phyloP scores from a whole-genome alignment of 2,797 vertebrate genomes.

The Molothrus ater region DNA sequence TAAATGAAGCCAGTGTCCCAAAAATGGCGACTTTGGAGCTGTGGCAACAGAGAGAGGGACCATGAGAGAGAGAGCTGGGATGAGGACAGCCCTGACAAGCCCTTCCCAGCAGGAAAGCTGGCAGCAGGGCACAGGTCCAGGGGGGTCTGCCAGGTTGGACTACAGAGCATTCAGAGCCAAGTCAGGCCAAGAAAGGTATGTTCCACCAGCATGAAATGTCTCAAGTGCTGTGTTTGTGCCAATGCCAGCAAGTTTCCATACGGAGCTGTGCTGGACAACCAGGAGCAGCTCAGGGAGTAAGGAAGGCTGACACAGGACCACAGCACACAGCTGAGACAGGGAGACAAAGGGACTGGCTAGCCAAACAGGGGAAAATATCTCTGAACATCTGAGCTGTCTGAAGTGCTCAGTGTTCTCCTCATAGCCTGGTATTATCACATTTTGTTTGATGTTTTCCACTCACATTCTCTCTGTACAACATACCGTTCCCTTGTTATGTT shows the following conservation, averaged over 20 bases:
- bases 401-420: background rate
- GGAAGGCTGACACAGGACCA: background rate
- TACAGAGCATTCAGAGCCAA: background rate
- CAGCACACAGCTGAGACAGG: background rate
- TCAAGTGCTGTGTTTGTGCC: background rate
- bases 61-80: background rate
- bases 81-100: background rate
- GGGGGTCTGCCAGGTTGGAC: background rate
- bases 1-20: background rate
- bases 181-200: background rate
- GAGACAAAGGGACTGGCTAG: background rate
- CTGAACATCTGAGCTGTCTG: background rate
- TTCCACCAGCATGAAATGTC: background rate
- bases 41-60: background rate
- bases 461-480: background rate
- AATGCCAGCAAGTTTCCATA: background rate
- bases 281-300: background rate
- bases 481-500: background rate
- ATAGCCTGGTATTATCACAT: background rate
- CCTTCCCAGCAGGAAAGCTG: background rate
- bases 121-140: background rate
- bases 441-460: background rate
- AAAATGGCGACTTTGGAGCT: background rate
- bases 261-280: rapidly evolving
- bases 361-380: background rate